Base-by-base conservation (phyloP, 2,888 invertebrate genomes). In the Branchinecta sandiegonensis region DNA sequence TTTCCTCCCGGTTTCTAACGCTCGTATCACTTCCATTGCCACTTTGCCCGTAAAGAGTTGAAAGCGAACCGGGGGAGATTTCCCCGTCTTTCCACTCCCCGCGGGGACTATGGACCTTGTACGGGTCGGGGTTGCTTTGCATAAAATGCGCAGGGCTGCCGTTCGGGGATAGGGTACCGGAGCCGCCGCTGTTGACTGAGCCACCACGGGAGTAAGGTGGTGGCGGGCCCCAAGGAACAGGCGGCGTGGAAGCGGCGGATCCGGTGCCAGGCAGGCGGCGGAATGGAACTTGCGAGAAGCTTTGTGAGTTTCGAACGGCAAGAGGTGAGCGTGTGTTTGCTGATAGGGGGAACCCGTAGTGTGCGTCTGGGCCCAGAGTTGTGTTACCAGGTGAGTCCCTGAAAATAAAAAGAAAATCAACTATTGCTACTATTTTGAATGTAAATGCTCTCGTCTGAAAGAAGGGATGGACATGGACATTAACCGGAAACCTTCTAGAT, bases 191-290 rank as follows among this genome's bases (percentile, higher is more conserved):
- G 6, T 47, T 69, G 14, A 56, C 63, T 17, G 63, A 56, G 23
- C 67, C 67, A n/a, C 67, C 69, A 11, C 75, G 75, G 17, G 77
- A 76, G 75, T 92, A 92, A 0, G 91, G 91, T 0, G 92, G 91
- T 0, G 91, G 91, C 0, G 91, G 92, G 0, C 90, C 92, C 91
- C 91, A 91, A n/a, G 65, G 66, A n/a, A 17, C 23, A 1, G 65
- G 23, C n/a, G 65, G 65, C n/a, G 65, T 46, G n/a, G 56, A 48
- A 17, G 68, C 67, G n/a, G 10, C 46, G 23, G 68, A n/a, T n/a
- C 68, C 47, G 8, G 65, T 48, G 8, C 47, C 48, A 46, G 69
- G 64, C 50, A 68, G 46, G 23, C 63, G 63, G n/a, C 63, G n/a
- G 23, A 56, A 56, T 56, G 63, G 63, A n/a, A 56, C 63, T 56